phyloP scores from a whole-genome alignment of 2,113 vertebrate genomes.

The Brachionichthys hirsutus region DNA sequence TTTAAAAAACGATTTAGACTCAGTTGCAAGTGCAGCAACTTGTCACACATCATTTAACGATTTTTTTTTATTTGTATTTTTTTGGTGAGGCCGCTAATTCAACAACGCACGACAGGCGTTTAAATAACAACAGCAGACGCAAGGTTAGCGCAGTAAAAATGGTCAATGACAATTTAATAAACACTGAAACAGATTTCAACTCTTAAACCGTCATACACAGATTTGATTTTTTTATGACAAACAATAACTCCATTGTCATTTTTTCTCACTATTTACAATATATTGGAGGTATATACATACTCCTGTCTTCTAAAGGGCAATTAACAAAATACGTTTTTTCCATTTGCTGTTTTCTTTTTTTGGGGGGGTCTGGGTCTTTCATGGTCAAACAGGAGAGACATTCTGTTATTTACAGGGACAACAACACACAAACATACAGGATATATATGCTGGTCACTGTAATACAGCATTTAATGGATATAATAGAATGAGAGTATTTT shows the following conservation, averaged over 20 bases:
- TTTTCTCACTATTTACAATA: slow-evolving; percentile 85
- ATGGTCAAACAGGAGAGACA: slow-evolving; percentile 75
- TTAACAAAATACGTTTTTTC: slow-evolving; percentile 85
- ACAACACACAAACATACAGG: slow-evolving; percentile 76
- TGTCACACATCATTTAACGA: no score
- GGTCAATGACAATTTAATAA: slow-evolving; percentile 80
- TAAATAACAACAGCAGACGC: slow-evolving; percentile 65
- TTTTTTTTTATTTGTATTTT: no score
- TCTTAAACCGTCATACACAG: slow-evolving; percentile 81
- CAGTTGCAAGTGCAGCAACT: no score
- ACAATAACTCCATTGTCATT: slow-evolving; percentile 79
- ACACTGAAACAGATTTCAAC: slow-evolving; percentile 85
- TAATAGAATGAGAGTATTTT: slow-evolving; percentile 44
- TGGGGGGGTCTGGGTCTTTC: slow-evolving; percentile 68
- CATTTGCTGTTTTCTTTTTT: slow-evolving; percentile 41
- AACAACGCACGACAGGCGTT: no score
- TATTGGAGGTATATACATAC: slow-evolving; percentile 82
- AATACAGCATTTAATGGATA: slow-evolving; percentile 69
- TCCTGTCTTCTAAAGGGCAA: slow-evolving; percentile 79
- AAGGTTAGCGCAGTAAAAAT: slow-evolving; percentile 75
- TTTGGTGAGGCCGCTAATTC: no score
- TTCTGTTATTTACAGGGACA: slow-evolving; percentile 84
- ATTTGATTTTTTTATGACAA: slow-evolving; percentile 81
- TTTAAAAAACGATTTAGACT: neutral
- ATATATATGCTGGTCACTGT: slow-evolving; percentile 78